Conservation (phyloP, 2,888 invertebrate genomes). For the Uloborus plumipes region DNA sequence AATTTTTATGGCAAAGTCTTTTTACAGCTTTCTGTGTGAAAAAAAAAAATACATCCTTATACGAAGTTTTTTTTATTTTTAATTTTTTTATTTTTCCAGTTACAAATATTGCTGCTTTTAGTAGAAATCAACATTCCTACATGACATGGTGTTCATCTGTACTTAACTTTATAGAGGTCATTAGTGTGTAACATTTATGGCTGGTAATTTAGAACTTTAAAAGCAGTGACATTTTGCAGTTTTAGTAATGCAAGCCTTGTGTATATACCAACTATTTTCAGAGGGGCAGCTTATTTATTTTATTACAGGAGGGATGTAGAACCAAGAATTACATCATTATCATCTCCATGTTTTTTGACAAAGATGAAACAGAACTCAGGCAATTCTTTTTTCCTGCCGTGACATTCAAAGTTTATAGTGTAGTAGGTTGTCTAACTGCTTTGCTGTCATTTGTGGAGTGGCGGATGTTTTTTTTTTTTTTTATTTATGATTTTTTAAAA, state of each 20-base stretch:
- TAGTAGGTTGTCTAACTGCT: conserved; percentile 28
- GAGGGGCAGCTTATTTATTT: conserved; percentile 65
- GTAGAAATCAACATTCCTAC: conserved; percentile 64
- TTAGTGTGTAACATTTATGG: conserved; percentile 64
- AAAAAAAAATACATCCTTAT: conserved; percentile 25
- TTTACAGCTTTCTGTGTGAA: conserved; percentile 26
- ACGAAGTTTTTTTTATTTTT: background rate
- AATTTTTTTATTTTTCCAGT: conserved; percentile 1
- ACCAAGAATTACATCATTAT: conserved; percentile 63
- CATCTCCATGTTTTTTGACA: conserved; percentile 56
- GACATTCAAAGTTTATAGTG: conserved; percentile 59
- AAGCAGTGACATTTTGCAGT: conserved; percentile 59
- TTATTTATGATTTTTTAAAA: no score
- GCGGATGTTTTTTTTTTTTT: no score
- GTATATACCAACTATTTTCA: conserved; percentile 65
- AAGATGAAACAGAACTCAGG: conserved; percentile 59
- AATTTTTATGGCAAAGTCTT: conserved; percentile 27
- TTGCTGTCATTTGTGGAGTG: no score
- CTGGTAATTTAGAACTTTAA: conserved; percentile 58
- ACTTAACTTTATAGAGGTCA: conserved; percentile 63
- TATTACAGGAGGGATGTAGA: conserved; percentile 64
- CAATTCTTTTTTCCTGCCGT: conserved; percentile 61
- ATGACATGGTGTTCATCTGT: conserved; percentile 64
- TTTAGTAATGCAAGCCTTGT: conserved; percentile 65
- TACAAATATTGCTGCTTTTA: conserved; percentile 53